These are phyloP conservation scores for Andrena camellia DNA, from an alignment of 2,888 invertebrate species.

Conservation along the genomic window DNA sequence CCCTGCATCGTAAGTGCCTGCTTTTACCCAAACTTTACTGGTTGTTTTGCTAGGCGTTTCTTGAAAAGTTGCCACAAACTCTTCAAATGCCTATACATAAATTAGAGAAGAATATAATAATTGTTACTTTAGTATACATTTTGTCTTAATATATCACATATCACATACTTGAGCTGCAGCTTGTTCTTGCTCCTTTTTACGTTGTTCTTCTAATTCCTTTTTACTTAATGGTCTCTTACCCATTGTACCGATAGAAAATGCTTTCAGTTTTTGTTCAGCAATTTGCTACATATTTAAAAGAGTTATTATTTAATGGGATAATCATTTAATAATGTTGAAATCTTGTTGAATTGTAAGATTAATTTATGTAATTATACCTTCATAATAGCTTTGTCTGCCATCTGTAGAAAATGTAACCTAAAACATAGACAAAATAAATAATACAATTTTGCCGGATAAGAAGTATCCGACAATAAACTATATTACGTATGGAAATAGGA, in stretches of 20 bases:
- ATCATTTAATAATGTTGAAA: neutral
- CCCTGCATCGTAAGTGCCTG: slow-evolving; percentile 98
- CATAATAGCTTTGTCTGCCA: slow-evolving; percentile 84
- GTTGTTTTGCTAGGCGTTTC: slow-evolving; percentile 92
- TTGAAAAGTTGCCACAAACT: slow-evolving; percentile 98
- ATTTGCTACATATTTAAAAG: slow-evolving; percentile 85
- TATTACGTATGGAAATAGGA: neutral
- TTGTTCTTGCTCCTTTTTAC: slow-evolving; percentile 95
- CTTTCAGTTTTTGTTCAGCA: slow-evolving; percentile 91
- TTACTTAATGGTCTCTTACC: slow-evolving; percentile 92
- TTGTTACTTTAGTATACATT: neutral
- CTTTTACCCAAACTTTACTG: slow-evolving; percentile 98
- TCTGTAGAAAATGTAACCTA: slow-evolving; percentile 70
- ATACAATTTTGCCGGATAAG: neutral
- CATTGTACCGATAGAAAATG: slow-evolving; percentile 91
- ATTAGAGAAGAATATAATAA: slow-evolving; percentile 6
- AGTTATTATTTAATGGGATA: slow-evolving; percentile 4
- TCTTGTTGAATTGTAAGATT: slow-evolving; percentile 1
- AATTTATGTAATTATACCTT: slow-evolving; percentile 75
- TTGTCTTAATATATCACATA: neutral
- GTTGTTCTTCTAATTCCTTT: slow-evolving; percentile 93
- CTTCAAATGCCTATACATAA: slow-evolving; percentile 92
- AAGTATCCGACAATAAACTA: neutral
- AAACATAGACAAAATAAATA: slow-evolving; percentile 33
- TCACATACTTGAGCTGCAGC: slow-evolving; percentile 94